phyloP scores from a whole-genome alignment of 2,113 vertebrate genomes.

The Passer montanus region DNA sequence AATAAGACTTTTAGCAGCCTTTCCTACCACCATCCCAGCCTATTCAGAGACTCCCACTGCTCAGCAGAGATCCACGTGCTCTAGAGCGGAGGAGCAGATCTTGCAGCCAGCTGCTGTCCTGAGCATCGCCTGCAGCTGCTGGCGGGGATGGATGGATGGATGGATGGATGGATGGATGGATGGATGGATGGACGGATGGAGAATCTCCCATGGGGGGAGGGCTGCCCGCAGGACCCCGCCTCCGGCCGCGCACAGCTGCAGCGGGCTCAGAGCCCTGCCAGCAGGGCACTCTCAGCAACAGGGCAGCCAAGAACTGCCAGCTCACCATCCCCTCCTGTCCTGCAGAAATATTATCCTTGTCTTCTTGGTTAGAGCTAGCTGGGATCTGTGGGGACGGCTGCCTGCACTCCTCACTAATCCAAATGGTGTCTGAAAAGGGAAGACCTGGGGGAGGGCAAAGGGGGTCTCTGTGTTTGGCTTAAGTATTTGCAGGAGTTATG shows the following conservation, averaged over 20 bases:
- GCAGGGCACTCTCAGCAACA: background rate
- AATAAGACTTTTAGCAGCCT: background rate
- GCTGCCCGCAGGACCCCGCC: background rate
- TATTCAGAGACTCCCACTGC: background rate
- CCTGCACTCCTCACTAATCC: background rate
- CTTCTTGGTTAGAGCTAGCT: background rate
- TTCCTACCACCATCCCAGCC: background rate
- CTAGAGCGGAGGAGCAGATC: background rate
- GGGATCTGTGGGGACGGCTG: background rate
- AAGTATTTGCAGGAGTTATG: background rate
- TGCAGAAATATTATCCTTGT: background rate
- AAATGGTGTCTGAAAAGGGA: background rate
- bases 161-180: too few species aligned
- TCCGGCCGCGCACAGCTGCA: background rate
- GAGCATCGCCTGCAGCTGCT: background rate
- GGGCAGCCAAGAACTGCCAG: background rate
- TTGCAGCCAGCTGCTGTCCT: background rate
- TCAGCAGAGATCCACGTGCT: background rate
- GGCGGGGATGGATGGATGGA: background rate
- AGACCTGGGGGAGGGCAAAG: background rate
- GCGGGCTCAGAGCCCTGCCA: background rate
- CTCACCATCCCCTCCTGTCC: background rate
- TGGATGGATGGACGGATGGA: too few species aligned
- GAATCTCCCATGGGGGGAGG: background rate
- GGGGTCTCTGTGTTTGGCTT: background rate